phyloP scores from a whole-genome alignment of 2,888 invertebrate genomes.

The Sphaerophoria rueppellii region DNA sequence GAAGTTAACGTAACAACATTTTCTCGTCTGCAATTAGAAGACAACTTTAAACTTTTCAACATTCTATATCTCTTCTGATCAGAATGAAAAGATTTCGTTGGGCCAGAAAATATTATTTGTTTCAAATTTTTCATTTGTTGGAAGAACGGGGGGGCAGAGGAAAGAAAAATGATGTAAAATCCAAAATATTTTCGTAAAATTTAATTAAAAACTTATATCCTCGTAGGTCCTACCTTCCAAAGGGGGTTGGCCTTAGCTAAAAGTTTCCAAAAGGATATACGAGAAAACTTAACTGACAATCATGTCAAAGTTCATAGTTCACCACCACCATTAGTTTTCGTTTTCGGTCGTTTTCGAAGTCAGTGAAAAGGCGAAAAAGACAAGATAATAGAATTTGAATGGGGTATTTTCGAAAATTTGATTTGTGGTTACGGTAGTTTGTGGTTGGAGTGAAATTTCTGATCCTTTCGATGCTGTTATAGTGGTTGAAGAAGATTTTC shows the following conservation, averaged over 20 bases:
- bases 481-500: slow-evolving; percentile 16
- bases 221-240: background rate
- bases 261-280: background rate
- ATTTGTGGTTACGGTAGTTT: slow-evolving; percentile 53
- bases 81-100: slow-evolving; percentile 24
- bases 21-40: background rate
- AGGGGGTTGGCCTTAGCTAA: background rate
- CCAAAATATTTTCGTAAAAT: slow-evolving; percentile 46
- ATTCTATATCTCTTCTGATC: slow-evolving; percentile 1
- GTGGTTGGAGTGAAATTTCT: slow-evolving; percentile 26
- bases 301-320: slow-evolving; percentile 12
- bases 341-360: no score
- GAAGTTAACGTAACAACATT: slow-evolving; percentile 25
- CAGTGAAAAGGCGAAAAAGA: no score
- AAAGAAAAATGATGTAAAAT: slow-evolving; percentile 31
- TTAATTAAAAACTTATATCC: slow-evolving; percentile 59
- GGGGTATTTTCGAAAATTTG: slow-evolving; percentile 22
- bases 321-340: background rate
- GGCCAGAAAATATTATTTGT: slow-evolving; percentile 6
- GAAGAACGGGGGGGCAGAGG: no score
- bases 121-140: background rate
- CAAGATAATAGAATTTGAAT: background rate
- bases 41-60: slow-evolving; percentile 35
- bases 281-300: slow-evolving; percentile 27
- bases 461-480: slow-evolving; percentile 15